Conservation (phyloP, 2,797 vertebrate genomes). For the Dromococcyx pavoninus region DNA sequence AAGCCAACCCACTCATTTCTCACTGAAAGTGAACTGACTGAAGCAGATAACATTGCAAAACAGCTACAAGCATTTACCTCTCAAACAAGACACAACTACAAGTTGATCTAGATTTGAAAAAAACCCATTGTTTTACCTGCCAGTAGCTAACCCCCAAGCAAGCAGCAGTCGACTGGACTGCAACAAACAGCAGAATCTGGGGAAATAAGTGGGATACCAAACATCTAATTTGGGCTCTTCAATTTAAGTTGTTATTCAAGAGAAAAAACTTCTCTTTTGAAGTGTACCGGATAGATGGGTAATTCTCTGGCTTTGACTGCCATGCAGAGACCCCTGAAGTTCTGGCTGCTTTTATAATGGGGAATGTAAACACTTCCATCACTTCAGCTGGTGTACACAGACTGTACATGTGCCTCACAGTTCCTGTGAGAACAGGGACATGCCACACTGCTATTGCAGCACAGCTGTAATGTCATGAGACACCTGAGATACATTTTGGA, state of each 20-base stretch:
- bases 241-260: neutral
- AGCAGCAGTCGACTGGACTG: neutral
- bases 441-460: neutral
- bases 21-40: neutral
- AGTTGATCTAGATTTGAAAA: neutral
- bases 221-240: neutral
- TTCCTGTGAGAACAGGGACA: neutral
- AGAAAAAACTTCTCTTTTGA: neutral
- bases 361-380: neutral
- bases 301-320: neutral
- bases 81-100: neutral
- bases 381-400: neutral
- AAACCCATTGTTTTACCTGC: neutral
- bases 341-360: neutral
- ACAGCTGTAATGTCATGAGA: neutral
- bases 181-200: neutral
- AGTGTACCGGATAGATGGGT: neutral
- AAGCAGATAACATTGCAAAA: neutral
- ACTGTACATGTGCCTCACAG: neutral
- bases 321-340: neutral
- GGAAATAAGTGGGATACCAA: neutral
- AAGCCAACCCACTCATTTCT: neutral
- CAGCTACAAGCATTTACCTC: neutral
- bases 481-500: neutral
- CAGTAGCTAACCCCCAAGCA: neutral